phyloP scores from a whole-genome alignment of 2,888 invertebrate species.

The Crioceris asparagi region DNA sequence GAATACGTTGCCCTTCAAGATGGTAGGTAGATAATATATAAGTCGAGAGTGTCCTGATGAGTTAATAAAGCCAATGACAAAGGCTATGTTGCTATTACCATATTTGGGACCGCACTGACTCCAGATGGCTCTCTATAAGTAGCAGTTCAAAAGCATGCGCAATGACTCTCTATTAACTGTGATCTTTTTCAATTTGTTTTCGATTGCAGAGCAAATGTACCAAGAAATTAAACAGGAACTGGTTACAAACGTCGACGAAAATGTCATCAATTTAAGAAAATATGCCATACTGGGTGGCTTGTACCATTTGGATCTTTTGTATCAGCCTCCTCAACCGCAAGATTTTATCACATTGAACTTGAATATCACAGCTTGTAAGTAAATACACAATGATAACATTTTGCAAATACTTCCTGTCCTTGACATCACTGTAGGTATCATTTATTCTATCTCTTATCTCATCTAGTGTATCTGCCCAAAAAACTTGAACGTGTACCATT shows the following conservation, averaged over 20 bases:
- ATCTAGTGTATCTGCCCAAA: conserved; percentile 49
- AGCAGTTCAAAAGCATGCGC: neutral
- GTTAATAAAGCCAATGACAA: no score
- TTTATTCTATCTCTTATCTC: no score
- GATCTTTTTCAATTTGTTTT: neutral
- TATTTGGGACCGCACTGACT: no score
- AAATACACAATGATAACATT: no score
- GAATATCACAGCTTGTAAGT: conserved; percentile 47
- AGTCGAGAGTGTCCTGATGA: no score
- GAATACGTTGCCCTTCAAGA: no score
- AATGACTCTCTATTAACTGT: neutral
- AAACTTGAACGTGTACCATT: conserved; percentile 50
- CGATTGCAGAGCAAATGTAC: conserved; percentile 40
- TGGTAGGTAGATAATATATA: no score
- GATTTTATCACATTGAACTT: conserved; percentile 41
- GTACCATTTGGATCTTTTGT: conserved; percentile 58
- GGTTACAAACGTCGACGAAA: conserved; percentile 36
- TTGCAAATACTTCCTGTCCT: no score
- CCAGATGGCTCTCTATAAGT: conserved; percentile 1
- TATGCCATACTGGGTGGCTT: conserved; percentile 68
- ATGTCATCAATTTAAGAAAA: conserved; percentile 64
- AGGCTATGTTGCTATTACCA: no score
- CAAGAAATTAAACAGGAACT: conserved; percentile 37
- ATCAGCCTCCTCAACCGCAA: conserved; percentile 70
- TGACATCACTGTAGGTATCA: no score